Base-by-base conservation (phyloP, 1,140 invertebrate genomes). In the Drosophila nebulosa region DNA sequence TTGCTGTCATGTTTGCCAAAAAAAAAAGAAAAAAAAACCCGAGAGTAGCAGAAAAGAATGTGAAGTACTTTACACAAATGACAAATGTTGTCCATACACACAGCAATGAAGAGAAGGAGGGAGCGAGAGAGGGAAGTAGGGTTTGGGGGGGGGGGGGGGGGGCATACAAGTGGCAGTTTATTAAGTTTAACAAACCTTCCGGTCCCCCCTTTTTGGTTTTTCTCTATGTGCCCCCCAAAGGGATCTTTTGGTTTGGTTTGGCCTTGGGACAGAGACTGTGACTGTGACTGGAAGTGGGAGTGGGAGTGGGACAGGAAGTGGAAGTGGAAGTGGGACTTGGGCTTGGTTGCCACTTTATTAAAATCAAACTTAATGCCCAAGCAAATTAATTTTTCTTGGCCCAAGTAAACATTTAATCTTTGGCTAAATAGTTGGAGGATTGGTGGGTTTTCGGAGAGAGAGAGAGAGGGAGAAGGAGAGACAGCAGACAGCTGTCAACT, bases 371-470 rank as follows among this genome's bases (percentile, higher is more conserved):
- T 72, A 83, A 83, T 83, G 75, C 69, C 30, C 53, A 51, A 42
- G 66, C 75, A 88, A 88, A 88, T 88, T 88, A 88, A 88, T 88
- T 88, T 83, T 69, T n/a, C 68, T 74, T 60, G 50, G 53, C 27
- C 66, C 67, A 68, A 74, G 64, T 78, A 86, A 83, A 76, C 78
- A 83, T 86, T 83, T 86, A 86, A 88, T 75, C 83, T 76, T 52
- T 67, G 56, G 51, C 27, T 27, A 39, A 55, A 60, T 78, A 60
- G 58, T 77, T 74, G 35, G 35, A 14, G n/a, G 14, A 21, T 21
- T 46, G 3, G 16, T 46, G 9, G 30, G 4, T 6, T 30, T 30
- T 12, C 0, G 30, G 39, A 7, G 16, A 18, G 16, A 4, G 39
- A 1, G 18, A n/a, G 39, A 7, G 7, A 16, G 14, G 35, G 36